Conservation (phyloP, 2,797 vertebrate genomes). For the Tragopan temminckii region DNA sequence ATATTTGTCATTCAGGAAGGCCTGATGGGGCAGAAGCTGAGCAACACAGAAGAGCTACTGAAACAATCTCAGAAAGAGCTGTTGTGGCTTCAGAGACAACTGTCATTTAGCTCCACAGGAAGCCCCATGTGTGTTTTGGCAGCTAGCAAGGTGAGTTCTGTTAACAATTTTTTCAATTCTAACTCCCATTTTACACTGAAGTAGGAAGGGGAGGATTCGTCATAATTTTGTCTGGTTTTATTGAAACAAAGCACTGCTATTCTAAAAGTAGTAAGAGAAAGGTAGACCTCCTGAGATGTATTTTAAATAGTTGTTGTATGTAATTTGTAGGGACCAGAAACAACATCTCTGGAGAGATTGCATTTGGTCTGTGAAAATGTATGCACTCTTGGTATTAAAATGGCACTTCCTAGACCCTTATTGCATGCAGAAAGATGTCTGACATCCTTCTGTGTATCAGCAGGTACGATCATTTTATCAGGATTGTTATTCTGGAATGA, state of each 20-base stretch:
- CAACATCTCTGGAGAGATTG: not conserved
- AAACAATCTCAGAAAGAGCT: slow-evolving; percentile 82
- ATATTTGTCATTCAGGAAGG: slow-evolving; percentile 74
- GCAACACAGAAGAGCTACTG: slow-evolving; percentile 79
- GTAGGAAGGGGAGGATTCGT: not conserved
- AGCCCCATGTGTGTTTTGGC: slow-evolving; percentile 67
- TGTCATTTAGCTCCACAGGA: slow-evolving; percentile 76
- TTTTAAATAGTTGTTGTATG: not conserved
- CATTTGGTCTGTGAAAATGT: not conserved
- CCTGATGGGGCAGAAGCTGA: slow-evolving; percentile 82
- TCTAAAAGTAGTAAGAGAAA: not conserved
- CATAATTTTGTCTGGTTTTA: not conserved
- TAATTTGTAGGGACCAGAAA: not conserved
- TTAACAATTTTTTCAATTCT: not conserved
- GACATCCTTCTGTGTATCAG: not conserved
- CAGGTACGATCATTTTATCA: not conserved
- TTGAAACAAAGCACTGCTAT: not conserved
- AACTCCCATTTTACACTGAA: not conserved
- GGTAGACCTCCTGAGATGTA: not conserved
- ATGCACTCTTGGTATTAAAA: not conserved
- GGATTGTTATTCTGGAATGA: not conserved
- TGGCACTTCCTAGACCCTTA: not conserved
- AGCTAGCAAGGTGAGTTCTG: slow-evolving; percentile 78
- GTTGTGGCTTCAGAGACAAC: slow-evolving; percentile 82
- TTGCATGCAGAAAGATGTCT: accelerated